Evolutionary conservation across 2,797 vertebrate genomes (phyloP).

Genomic region (Etheostoma perlongum): DNA sequence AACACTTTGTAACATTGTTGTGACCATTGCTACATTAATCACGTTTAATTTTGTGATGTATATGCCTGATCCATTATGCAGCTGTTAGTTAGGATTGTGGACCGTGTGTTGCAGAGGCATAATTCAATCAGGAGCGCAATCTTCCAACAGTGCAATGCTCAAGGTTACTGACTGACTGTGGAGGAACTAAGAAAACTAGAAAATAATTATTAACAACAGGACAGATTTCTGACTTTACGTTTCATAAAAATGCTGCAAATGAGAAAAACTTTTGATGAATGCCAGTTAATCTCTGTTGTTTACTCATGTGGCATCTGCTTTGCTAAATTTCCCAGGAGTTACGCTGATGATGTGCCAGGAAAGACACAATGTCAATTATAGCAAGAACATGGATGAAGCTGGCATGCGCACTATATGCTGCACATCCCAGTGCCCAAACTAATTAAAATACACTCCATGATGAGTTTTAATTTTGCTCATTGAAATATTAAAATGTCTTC

Average conservation of each 20-base stretch:
- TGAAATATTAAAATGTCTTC: constrained; percentile 12
- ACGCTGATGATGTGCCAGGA: constrained; percentile 13
- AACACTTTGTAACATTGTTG: constrained; percentile 50
- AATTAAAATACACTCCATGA: constrained; percentile 44
- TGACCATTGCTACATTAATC: constrained; percentile 51
- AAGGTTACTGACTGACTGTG: constrained; percentile 45
- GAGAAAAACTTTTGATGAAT: constrained; percentile 4
- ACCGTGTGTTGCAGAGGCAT: constrained; percentile 40
- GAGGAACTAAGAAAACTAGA: constrained; percentile 15
- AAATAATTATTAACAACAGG: neutral
- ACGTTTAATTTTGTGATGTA: constrained; percentile 61
- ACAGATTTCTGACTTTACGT: constrained; percentile 13
- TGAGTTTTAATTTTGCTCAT: constrained; percentile 27
- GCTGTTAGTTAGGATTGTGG: constrained; percentile 59
- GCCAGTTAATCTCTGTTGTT: constrained; percentile 23
- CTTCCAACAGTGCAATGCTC: constrained; percentile 42
- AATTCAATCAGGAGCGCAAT: constrained; percentile 53
- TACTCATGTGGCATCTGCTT: constrained; percentile 40
- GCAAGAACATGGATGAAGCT: constrained; percentile 17
- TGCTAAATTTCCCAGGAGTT: constrained; percentile 40
- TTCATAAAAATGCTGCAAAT: neutral
- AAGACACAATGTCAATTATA: constrained; percentile 35
- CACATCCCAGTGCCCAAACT: constrained; percentile 39
- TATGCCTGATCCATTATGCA: constrained; percentile 59
- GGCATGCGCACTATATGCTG: constrained; percentile 9